A percentile compares a stretch with the other conserved stretches of the same genome.
Conservation (phyloP, 35 echinoderm and acorn worm species). For the Heliocidaris tuberculata region DNA sequence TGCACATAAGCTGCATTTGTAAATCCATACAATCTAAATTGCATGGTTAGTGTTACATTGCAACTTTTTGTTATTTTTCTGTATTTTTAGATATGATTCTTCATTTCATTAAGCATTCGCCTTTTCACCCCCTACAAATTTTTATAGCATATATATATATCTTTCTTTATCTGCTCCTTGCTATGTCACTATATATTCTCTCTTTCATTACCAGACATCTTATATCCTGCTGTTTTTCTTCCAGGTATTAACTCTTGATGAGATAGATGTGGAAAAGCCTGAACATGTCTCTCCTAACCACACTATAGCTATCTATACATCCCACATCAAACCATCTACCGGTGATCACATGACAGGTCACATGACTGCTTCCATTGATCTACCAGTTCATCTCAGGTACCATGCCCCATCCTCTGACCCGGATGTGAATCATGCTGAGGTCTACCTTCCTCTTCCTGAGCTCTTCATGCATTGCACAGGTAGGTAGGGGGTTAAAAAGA, state of each 20-base stretch:
- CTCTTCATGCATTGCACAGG: not conserved
- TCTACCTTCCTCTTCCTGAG: not conserved
- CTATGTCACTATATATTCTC: not conserved
- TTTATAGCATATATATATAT: not conserved
- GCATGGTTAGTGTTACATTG: too few relatives aligned
- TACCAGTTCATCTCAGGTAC: constrained; percentile 22
- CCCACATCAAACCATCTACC: not conserved
- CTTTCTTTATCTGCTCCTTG: not conserved
- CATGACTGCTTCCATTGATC: not conserved
- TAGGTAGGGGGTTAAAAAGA: not conserved
- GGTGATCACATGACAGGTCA: not conserved
- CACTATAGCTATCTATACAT: not conserved
- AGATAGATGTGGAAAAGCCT: constrained; percentile 23
- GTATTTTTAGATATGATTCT: too few relatives aligned
- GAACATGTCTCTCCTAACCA: not conserved
- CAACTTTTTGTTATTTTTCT: too few relatives aligned
- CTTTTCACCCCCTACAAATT: not conserved
- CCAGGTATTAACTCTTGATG: not conserved
- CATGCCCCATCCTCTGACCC: not conserved
- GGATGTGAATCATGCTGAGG: not conserved
- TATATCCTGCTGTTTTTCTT: not conserved
- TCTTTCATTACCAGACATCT: not conserved
- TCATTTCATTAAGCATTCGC: not conserved
- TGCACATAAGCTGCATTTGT: too few relatives aligned
- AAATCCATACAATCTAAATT: too few relatives aligned